A percentile compares a stretch with the other conserved stretches of the same genome.
Evolutionary conservation across 1,140 invertebrate species (phyloP).

Genomic region (Meloidogyne chitwoodi): DNA sequence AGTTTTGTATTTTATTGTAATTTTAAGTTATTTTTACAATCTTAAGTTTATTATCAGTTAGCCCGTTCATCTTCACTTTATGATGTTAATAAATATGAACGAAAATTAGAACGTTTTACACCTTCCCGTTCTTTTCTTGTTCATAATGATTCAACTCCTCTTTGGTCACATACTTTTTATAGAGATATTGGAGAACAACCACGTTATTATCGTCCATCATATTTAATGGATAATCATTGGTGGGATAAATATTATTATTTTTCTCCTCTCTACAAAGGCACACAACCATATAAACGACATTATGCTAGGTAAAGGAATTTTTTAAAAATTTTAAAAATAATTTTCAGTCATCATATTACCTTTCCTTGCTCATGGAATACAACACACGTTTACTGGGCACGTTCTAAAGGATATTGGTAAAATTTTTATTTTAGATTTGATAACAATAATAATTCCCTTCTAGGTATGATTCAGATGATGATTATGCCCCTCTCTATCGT

Average conservation of each 20-base stretch:
- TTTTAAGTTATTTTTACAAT: background rate
- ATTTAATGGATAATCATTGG: conserved; percentile 9
- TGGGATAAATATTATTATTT: conserved; percentile 22
- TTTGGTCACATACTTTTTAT: conserved; percentile 7
- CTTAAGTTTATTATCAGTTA: background rate
- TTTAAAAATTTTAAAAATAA: background rate
- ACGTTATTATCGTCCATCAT: conserved; percentile 6
- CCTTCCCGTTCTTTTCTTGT: background rate
- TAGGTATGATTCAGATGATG: conserved; percentile 19
- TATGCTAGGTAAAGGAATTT: conserved; percentile 2
- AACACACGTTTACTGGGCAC: conserved; percentile 9
- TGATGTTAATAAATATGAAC: background rate
- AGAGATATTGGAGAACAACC: background rate
- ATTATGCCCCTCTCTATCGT: conserved; percentile 14
- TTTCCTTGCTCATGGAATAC: conserved; percentile 4
- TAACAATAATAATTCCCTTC: background rate
- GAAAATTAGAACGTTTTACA: background rate
- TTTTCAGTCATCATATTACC: conserved; percentile 5
- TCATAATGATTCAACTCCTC: background rate
- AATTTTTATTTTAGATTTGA: background rate
- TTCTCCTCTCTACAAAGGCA: conserved; percentile 18
- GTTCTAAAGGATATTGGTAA: conserved; percentile 10
- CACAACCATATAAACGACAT: conserved; percentile 17
- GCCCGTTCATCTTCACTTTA: conserved; percentile 9
- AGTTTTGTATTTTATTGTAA: too few relatives aligned